These are phyloP conservation scores for Perognathus longimembris DNA, from an alignment of 2,113 vertebrate species.

Conservation along the genomic window DNA sequence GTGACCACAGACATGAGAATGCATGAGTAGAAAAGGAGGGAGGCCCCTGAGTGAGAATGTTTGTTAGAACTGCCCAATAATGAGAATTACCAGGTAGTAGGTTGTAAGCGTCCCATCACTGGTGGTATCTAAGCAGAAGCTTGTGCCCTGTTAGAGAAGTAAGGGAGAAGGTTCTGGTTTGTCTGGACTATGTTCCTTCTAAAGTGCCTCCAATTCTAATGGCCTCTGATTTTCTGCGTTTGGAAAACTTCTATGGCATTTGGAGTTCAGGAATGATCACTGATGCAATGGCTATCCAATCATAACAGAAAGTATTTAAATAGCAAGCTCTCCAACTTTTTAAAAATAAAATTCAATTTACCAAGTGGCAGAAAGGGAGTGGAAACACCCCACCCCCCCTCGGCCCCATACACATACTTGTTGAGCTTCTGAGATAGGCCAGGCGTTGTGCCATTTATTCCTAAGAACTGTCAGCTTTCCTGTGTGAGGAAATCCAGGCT, in stretches of 20 bases:
- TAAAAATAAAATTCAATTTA: constrained; percentile 18
- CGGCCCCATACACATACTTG: neutral
- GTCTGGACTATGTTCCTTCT: neutral
- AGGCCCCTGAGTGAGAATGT: neutral
- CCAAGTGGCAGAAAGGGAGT: neutral
- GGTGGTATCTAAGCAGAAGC: neutral
- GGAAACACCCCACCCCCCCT: neutral
- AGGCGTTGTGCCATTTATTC: neutral
- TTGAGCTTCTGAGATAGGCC: neutral
- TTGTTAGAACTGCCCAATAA: neutral
- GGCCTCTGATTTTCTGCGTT: neutral
- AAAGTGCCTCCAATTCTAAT: neutral
- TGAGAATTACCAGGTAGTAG: neutral
- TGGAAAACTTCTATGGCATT: neutral
- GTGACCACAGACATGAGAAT: too few species aligned
- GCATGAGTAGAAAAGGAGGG: neutral
- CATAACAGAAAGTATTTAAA: neutral
- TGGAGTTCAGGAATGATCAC: constrained; percentile 22
- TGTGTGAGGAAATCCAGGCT: neutral
- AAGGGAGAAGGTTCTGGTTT: neutral
- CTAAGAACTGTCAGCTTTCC: too few species aligned
- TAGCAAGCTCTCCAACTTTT: neutral
- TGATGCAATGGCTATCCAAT: neutral
- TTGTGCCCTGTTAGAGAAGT: neutral
- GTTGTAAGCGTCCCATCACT: neutral